These are phyloP conservation scores for Cephonodes hylas DNA, from an alignment of 2,888 invertebrate species.

Conservation along the genomic window DNA sequence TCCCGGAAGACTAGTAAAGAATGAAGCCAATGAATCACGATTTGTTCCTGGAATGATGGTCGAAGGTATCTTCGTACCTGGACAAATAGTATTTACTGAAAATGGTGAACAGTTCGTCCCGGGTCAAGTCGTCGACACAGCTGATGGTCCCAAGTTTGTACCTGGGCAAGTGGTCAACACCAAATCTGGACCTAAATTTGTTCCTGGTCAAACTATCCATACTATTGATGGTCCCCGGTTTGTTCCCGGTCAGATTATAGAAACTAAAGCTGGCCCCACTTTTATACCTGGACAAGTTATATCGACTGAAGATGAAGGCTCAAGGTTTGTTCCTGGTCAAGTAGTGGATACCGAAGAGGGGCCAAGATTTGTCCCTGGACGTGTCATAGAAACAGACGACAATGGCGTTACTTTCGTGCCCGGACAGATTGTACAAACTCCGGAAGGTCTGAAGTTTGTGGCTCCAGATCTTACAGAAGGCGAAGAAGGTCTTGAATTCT, in stretches of 20 bases:
- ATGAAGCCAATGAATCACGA: conserved; percentile 81
- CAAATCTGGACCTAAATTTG: conserved; percentile 83
- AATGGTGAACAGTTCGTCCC: conserved; percentile 86
- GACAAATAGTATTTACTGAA: conserved; percentile 85
- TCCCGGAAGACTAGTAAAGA: conserved; percentile 83
- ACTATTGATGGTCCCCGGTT: conserved; percentile 87
- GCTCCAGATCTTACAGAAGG: conserved; percentile 85
- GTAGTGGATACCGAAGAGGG: conserved; percentile 87
- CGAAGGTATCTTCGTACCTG: conserved; percentile 84
- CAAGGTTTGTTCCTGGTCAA: conserved; percentile 84
- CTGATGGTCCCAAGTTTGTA: conserved; percentile 86
- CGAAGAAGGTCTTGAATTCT: conserved; percentile 84
- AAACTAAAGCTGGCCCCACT: conserved; percentile 87
- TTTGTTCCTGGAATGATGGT: conserved; percentile 87
- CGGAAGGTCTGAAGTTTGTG: conserved; percentile 85
- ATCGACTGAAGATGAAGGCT: conserved; percentile 81
- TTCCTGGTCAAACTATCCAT: conserved; percentile 86
- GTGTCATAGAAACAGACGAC: conserved; percentile 86
- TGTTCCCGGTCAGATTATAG: conserved; percentile 89
- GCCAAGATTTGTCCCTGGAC: conserved; percentile 86
- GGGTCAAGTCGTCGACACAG: conserved; percentile 86
- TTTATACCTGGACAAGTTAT: conserved; percentile 91
- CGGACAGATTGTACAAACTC: conserved; percentile 88
- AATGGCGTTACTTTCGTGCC: conserved; percentile 88
- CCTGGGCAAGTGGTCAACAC: conserved; percentile 89